These are phyloP conservation scores for Pagetopsis macropterus DNA, from an alignment of 2,797 vertebrate genomes.

Conservation along the genomic window DNA sequence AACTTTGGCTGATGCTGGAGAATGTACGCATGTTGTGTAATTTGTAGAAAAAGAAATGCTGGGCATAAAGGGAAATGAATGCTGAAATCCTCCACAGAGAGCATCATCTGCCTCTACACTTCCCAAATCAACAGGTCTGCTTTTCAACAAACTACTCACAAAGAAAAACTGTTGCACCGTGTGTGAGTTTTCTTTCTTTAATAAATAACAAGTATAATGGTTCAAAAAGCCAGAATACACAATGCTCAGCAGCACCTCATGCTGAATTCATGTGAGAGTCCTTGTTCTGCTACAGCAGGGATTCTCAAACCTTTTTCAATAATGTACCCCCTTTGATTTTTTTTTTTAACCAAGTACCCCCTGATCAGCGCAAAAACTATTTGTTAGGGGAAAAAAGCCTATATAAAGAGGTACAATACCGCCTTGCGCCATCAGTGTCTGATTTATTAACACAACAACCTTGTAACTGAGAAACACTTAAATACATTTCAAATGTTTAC, in stretches of 20 bases:
- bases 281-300: background rate
- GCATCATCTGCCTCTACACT: slow-evolving; percentile 7
- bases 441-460: too few species aligned
- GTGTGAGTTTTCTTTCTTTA: background rate
- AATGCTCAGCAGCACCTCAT: background rate
- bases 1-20: background rate
- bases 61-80: background rate
- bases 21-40: background rate
- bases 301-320: too few species aligned
- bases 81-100: slow-evolving; percentile 17
- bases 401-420: too few species aligned
- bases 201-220: background rate
- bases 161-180: slow-evolving; percentile 11
- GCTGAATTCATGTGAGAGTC: background rate
- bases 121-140: slow-evolving; percentile 75
- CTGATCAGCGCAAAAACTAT: too few species aligned
- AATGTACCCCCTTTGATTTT: too few species aligned
- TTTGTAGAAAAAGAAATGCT: background rate
- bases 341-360: too few species aligned
- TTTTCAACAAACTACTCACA: slow-evolving; percentile 45
- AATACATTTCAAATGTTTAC: too few species aligned
- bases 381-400: too few species aligned
- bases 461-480: too few species aligned
- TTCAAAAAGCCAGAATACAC: background rate
- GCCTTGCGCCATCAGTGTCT: too few species aligned